A percentile compares a stretch with the other conserved stretches of the same genome.
Evolutionary conservation across 1,140 invertebrate species (phyloP).

Genomic region (Neoseiulus cucumeris): DNA sequence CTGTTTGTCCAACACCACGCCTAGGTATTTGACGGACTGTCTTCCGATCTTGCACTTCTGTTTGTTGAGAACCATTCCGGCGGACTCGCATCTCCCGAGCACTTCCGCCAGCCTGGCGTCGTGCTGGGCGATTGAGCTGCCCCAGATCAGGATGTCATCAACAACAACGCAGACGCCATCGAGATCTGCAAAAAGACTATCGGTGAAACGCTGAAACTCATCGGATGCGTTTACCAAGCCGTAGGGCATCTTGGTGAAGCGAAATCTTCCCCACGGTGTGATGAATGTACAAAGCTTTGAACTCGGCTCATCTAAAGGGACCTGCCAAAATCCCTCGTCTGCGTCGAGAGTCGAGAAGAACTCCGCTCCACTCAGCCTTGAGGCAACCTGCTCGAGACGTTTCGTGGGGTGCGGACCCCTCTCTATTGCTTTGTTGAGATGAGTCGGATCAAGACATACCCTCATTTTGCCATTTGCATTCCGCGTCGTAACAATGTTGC

Average conservation of each 20-base stretch:
- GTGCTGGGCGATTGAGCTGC: too few relatives aligned
- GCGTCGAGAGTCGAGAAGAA: background rate
- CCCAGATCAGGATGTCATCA: too few relatives aligned
- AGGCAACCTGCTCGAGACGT: background rate
- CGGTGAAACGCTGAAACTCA: background rate
- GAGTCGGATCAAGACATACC: slow-evolving; percentile 18
- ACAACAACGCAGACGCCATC: background rate
- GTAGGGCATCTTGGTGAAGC: background rate
- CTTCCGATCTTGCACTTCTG: background rate
- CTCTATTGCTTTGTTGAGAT: slow-evolving; percentile 22
- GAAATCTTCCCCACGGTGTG: background rate
- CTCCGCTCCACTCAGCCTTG: background rate
- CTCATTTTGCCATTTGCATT: slow-evolving; percentile 17
- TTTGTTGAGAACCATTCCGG: background rate
- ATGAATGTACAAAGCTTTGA: background rate
- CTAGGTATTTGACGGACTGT: background rate
- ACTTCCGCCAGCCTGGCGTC: background rate
- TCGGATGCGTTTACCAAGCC: background rate
- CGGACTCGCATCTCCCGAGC: background rate
- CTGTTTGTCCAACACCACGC: slow-evolving; percentile 19
- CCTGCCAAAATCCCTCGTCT: too few relatives aligned
- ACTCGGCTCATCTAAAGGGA: too few relatives aligned
- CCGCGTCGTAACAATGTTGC: slow-evolving; percentile 17
- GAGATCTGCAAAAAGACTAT: background rate
- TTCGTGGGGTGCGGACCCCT: slow-evolving; percentile 7